Evolutionary conservation across 2,888 invertebrate genomes (phyloP), one percentile per base, ranked within the genome.

Genomic region (Gryllus longicercus): DNA sequence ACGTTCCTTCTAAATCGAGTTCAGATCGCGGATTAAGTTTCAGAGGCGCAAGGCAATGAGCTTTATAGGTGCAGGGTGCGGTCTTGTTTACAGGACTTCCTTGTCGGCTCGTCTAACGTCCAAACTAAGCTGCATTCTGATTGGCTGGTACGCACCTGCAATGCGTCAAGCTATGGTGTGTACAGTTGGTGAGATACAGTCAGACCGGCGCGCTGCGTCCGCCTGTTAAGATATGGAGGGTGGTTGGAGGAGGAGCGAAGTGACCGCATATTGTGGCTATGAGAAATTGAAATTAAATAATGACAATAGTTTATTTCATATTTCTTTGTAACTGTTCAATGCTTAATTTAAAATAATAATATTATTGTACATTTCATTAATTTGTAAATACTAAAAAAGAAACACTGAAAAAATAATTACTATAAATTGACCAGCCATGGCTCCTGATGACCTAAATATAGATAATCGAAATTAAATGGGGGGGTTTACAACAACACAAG

Each of bases 71-170:
- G 90, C 89, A 90, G 92, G 92, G 91, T 90, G 92, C 91, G 91
- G 91, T 84, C 91, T 91, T 92, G 90, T 90, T 91, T 91, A 92
- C 91, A 90, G 90, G 90, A 89, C 90, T 90, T 90, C 91, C 88
- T 87, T 85, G 86, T 84, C 88, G 88, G 85, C 86, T 85, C 85
- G 83, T 84, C 89, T 86, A 86, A 81, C 82, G 83, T 80, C 86
- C 86, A 85, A 86, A 86, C 86, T 86, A 86, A 87, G 86, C 87
- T 85, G 91, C 90, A 89, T 90, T 90, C 90, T 90, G 91, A 93
- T 94, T 93, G 93, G 93, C 90, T 90, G 90, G 87, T 90, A 91
- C 91, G 92, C 92, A 94, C 93, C 94, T 93, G 94, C 94, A 94
- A 93, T 94, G 93, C 93, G 93, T 93, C 93, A 93, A 90, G 88